phyloP scores from a whole-genome alignment of 2,113 vertebrate genomes.

The Myrmecobius fasciatus region DNA sequence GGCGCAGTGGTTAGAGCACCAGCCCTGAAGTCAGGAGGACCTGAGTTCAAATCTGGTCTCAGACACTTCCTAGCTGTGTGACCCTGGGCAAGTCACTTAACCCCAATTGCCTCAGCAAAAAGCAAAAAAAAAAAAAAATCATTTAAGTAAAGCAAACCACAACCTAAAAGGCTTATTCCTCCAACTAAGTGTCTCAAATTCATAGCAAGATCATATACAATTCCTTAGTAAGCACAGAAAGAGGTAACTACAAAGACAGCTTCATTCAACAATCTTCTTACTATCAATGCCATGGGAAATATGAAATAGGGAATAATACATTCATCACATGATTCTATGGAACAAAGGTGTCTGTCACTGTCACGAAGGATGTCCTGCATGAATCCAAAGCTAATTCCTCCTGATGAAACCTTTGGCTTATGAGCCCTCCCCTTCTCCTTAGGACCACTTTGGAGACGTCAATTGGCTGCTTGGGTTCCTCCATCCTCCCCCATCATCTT shows the following conservation, averaged over 20 bases:
- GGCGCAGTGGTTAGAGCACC: too few relatives aligned
- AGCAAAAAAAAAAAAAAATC: too few relatives aligned
- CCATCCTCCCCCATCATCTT: not conserved
- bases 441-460: not conserved
- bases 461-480: not conserved
- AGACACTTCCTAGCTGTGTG: too few relatives aligned
- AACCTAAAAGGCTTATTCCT: not conserved
- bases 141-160: not conserved
- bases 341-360: not conserved
- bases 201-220: not conserved
- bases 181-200: not conserved
- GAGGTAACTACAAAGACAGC: too few relatives aligned
- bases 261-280: not conserved
- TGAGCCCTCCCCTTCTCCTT: not conserved
- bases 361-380: not conserved
- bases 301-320: not conserved
- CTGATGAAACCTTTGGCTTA: not conserved
- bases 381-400: not conserved
- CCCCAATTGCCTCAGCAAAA: too few relatives aligned
- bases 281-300: not conserved
- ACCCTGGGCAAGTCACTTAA: too few relatives aligned
- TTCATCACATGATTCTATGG: not conserved
- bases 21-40: too few relatives aligned
- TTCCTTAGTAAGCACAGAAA: not conserved
- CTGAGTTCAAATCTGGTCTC: too few relatives aligned